Base-by-base conservation (phyloP, 2,888 invertebrate genomes). In the Synanthedon formicaeformis region DNA sequence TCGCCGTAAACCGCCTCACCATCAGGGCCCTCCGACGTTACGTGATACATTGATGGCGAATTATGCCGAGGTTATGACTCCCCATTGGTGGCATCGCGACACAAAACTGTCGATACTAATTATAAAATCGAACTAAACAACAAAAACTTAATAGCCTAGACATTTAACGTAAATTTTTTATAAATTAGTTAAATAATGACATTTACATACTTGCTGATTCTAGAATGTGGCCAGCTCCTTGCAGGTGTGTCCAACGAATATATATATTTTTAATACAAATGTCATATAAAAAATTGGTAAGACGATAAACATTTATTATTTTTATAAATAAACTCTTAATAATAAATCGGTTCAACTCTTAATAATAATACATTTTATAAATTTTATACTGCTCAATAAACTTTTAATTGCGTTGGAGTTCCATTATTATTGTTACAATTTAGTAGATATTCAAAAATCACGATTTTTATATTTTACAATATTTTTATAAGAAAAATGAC, bases 121-220 rank as follows among this genome's bases (percentile, higher is more conserved):
- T 56, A 65, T 69, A 60, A 67, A 40, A 41, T 34, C 34, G 34
- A 53, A 61, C 13, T 58, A 55, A 63, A 62, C 57, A 57, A 63
- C 34, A 34, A 34, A 34, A 18, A 34, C 2, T 2, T 3, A 34
- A 34, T 10, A 34, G 34, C 58, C 58, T 56, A 54, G 62, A 60
- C 61, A 63, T 58, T 54, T 70, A 73, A 61, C 64, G 61, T 66
- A 75, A 69, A 64, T 70, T 65, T 61, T 58, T 65, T 63, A 67
- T 71, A 76, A 77, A 66, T 69, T 71, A 64, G 55, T 57, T 73
- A 73, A 79, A 81, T 78, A 81, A 77, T 88, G 88, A 88, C 88
- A 88, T 87, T 88, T 86, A 88, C 88, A 87, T 88, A 88, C 88
- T 86, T 86, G 84, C 83, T 85, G 80, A 84, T 78, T 83, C 77